phyloP scores from a whole-genome alignment of 2,888 invertebrate genomes.

The Leucophenga montana region DNA sequence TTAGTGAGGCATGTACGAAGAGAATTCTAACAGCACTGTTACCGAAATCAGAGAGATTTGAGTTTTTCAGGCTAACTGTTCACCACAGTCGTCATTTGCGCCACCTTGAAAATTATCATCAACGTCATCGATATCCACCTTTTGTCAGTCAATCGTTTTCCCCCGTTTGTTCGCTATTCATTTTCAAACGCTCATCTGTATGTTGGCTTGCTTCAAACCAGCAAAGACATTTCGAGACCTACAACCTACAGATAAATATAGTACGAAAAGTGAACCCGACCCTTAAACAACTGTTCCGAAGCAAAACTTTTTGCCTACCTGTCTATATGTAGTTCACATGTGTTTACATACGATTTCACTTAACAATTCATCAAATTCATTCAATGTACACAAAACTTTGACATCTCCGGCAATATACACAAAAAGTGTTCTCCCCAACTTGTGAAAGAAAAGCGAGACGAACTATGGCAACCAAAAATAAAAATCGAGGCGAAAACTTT shows the following conservation, averaged over 20 bases:
- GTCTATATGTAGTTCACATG: background rate
- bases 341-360: constrained; percentile 64
- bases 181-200: background rate
- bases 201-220: too few relatives aligned
- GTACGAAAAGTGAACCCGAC: background rate
- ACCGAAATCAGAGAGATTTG: too few relatives aligned
- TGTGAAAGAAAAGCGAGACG: too few relatives aligned
- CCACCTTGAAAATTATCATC: too few relatives aligned
- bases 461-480: constrained; percentile 4
- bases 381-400: constrained; percentile 61
- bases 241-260: background rate
- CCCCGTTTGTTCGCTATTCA: constrained; percentile 37
- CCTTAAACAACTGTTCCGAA: background rate
- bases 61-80: too few relatives aligned
- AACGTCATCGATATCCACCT: too few relatives aligned
- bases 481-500: background rate
- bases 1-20: too few relatives aligned
- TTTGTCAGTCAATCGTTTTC: background rate
- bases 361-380: constrained; percentile 66
- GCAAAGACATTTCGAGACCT: background rate
- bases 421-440: too few relatives aligned
- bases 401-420: constrained; percentile 46
- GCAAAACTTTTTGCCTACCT: background rate
- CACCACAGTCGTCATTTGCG: too few relatives aligned
- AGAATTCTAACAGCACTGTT: too few relatives aligned